Evolutionary conservation across 2,888 invertebrate genomes (phyloP).

Genomic region (Branchipolynoe longqiensis): DNA sequence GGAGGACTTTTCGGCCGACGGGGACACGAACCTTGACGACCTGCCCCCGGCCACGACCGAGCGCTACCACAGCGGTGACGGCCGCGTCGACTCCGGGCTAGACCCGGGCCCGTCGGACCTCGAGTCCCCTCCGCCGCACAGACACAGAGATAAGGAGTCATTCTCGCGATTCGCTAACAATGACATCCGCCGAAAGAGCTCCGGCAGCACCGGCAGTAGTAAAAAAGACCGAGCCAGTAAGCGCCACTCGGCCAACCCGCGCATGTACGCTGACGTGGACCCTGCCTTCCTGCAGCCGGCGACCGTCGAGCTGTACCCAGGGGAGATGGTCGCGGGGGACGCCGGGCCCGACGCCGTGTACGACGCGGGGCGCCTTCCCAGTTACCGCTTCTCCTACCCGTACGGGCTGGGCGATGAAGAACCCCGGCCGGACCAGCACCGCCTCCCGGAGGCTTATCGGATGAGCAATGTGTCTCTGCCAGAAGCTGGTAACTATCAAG

Average conservation of each 20-base stretch:
- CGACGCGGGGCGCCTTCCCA: not conserved
- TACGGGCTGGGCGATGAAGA: slow-evolving; percentile 17
- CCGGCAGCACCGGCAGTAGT: too few species aligned
- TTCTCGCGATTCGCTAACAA: not conserved
- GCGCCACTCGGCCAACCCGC: slow-evolving; percentile 34
- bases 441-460: not conserved
- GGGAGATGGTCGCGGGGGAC: not conserved
- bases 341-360: too few species aligned
- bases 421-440: too few species aligned
- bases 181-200: slow-evolving; percentile 24
- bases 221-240: slow-evolving; percentile 1
- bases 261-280: not conserved
- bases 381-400: slow-evolving; percentile 52
- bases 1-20: not conserved
- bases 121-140: not conserved
- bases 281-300: not conserved
- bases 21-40: slow-evolving; percentile 4
- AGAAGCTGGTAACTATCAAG: slow-evolving; percentile 35
- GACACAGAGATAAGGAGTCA: not conserved
- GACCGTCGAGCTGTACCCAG: not conserved
- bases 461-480: slow-evolving; percentile 27
- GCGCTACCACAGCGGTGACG: not conserved
- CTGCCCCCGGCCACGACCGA: not conserved
- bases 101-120: not conserved
- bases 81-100: not conserved